Conservation (phyloP, 1,140 invertebrate species). For the Trichogramma pretiosum region DNA sequence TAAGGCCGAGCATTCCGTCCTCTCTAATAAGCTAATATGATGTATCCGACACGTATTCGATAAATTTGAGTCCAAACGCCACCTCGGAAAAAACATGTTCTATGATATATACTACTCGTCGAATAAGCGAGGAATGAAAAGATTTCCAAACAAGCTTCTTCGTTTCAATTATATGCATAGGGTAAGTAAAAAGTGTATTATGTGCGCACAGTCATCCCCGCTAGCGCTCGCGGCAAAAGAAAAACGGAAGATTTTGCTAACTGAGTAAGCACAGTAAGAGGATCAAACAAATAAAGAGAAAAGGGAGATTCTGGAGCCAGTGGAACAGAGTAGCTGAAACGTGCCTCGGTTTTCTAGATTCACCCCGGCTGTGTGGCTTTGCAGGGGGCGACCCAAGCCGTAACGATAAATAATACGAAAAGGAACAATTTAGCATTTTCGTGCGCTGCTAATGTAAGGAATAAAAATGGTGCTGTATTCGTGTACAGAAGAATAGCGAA, state of each 20-base stretch:
- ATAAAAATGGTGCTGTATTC: neutral
- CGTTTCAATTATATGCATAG: too few relatives aligned
- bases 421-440: conserved; percentile 24
- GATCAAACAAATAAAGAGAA: too few relatives aligned
- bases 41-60: neutral
- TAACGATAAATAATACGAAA: conserved; percentile 26
- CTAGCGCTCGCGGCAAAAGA: neutral
- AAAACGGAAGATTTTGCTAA: conserved; percentile 20
- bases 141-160: too few relatives aligned
- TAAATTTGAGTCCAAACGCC: neutral
- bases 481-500: neutral
- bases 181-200: too few relatives aligned
- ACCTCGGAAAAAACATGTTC: neutral
- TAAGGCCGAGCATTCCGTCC: too few relatives aligned
- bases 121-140: too few relatives aligned
- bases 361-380: conserved; percentile 15
- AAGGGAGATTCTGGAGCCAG: conserved; percentile 12
- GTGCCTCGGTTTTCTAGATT: conserved; percentile 23
- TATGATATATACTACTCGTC: too few relatives aligned
- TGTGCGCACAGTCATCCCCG: too few relatives aligned
- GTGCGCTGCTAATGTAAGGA: conserved; percentile 3
- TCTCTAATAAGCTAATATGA: too few relatives aligned
- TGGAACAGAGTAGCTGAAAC: conserved; percentile 22
- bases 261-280: conserved; percentile 23
- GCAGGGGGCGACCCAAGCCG: conserved; percentile 1